Base-by-base conservation (phyloP, 2,888 invertebrate species). In the Hemithea aestivaria region DNA sequence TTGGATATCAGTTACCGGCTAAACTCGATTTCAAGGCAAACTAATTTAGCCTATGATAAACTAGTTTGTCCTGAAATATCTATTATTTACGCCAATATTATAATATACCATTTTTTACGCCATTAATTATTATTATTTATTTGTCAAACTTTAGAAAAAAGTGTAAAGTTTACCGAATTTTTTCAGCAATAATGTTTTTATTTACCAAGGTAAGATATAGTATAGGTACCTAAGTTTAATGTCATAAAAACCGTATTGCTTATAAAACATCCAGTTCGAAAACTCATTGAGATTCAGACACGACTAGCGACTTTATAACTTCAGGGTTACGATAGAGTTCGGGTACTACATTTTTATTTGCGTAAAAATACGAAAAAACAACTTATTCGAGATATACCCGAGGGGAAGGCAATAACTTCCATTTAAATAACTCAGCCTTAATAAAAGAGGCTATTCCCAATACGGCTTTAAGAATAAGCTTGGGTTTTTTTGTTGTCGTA, bases 381-480 rank as follows among this genome's bases (percentile, higher is more conserved):
- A 58, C 53, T 55, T 51, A 55, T 58, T 56, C 51, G 40, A 50
- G 54, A 45, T 53, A 39, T 41, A 40, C 42, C 62, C 57, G 49
- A 33, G 46, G 60, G 58, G 57, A 45, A 46, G 56, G 48, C 51
- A 66, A 58, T 62, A 64, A 63, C 56, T 64, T 62, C 54, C 53
- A 50, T 63, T 65, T 58, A 63, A 67, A 64, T 64, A 67, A 62
- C 51, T 60, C 56, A 48, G 50, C 44, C 42, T 38, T 58, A 57
- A 62, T 65, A 60, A 65, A 32, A 60, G 42, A 41, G 44, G 43
- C 44, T 53, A 60, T 62, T 66, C 57, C 57, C 61, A 35, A 52
- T 32, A 52, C 55, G 46, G 33, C 36, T 40, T 40, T 40, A 26
- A 36, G 32, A 38, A 41, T 29, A 28, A 39, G 23, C 35, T 25